A percentile compares a stretch with the other conserved stretches of the same genome.
These are phyloP conservation scores for Drosophila meridiana DNA, from an alignment of 2,888 invertebrate genomes.

Conservation along the genomic window DNA sequence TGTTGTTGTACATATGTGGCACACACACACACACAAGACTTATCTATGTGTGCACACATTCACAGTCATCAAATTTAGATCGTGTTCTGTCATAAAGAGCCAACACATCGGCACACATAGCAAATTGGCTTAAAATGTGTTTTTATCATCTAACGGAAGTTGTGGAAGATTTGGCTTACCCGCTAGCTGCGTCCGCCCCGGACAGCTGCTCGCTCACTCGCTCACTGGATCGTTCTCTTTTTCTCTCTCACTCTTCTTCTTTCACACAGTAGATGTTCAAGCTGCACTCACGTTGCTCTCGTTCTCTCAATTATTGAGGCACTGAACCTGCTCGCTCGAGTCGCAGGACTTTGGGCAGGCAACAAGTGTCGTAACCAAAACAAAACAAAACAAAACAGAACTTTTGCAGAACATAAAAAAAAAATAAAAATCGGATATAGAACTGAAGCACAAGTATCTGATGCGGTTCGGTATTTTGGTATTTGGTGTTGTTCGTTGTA, in stretches of 20 bases:
- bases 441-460: conserved; percentile 17
- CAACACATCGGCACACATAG: conserved; percentile 30
- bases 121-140: conserved; percentile 44
- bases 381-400: conserved; percentile 15
- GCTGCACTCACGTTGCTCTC: conserved; percentile 25
- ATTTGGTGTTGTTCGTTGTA: conserved; percentile 17
- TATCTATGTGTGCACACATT: background rate
- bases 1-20: conserved; percentile 24
- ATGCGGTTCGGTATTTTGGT: conserved; percentile 14
- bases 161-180: conserved; percentile 51
- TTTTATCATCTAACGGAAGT: conserved; percentile 37
- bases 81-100: conserved; percentile 45
- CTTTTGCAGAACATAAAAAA: conserved; percentile 15
- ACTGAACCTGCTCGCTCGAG: conserved; percentile 4
- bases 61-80: conserved; percentile 37
- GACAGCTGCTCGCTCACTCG: background rate
- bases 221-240: background rate
- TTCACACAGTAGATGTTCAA: conserved; percentile 6
- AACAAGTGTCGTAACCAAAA: conserved; percentile 25
- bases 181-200: conserved; percentile 13
- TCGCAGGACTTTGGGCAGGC: conserved; percentile 27
- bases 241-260: background rate
- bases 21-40: conserved; percentile 1
- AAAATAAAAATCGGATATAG: background rate
- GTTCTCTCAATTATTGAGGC: conserved; percentile 1